These are phyloP conservation scores for Microtus montanus DNA, from an alignment of 2,113 vertebrate species.

Conservation along the genomic window DNA sequence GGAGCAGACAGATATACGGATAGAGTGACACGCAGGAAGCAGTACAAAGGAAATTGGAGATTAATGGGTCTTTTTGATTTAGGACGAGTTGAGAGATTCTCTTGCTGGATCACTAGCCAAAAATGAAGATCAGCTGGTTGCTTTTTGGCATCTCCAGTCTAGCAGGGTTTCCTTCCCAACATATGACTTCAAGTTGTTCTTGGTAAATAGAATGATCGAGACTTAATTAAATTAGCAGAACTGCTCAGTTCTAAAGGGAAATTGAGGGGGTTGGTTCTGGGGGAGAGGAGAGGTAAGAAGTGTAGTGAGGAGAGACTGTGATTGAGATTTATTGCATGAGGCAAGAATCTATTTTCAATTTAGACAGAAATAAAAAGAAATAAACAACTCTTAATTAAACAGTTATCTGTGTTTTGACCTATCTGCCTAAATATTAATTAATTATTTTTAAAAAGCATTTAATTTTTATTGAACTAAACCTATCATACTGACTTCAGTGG, in stretches of 20 bases:
- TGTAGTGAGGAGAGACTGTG: neutral
- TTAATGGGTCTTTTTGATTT: neutral
- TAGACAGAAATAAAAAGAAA: neutral
- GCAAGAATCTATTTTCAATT: neutral
- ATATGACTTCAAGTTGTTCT: neutral
- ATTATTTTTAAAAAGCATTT: neutral
- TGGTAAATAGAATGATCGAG: neutral
- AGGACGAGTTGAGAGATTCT: neutral
- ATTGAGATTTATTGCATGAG: neutral
- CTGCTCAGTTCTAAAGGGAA: neutral
- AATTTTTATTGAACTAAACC: neutral
- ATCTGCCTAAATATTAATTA: neutral
- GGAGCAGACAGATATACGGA: neutral
- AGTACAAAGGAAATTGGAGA: neutral
- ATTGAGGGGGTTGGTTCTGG: neutral
- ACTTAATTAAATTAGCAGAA: neutral
- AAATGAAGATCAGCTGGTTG: neutral
- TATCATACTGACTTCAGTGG: neutral
- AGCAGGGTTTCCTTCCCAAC: neutral
- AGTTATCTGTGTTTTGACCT: neutral
- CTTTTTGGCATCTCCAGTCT: neutral
- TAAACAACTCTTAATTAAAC: neutral
- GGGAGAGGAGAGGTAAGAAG: accelerated
- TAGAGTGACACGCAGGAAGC: neutral
- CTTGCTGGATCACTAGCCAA: neutral